Conservation (phyloP, 2,113 vertebrate genomes). For the Loxodonta africana region DNA sequence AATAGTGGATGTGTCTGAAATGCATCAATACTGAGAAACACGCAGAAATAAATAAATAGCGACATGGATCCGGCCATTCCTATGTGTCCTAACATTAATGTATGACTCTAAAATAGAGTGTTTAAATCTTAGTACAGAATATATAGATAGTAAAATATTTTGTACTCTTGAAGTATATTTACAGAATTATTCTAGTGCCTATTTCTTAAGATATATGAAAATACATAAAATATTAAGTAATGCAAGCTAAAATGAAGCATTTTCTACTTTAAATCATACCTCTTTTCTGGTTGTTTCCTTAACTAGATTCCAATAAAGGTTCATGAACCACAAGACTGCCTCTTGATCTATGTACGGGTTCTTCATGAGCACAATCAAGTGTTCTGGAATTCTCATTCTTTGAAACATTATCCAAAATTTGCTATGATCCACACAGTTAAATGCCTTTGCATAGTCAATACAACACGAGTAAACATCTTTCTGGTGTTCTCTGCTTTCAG, state of each 20-base stretch:
- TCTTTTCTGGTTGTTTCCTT: background rate
- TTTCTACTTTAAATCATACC: background rate
- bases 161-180: background rate
- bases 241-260: background rate
- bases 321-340: background rate
- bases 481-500: too few species aligned
- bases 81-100: background rate
- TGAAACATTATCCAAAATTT: too few species aligned
- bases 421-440: too few species aligned
- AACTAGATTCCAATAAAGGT: background rate
- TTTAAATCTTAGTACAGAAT: background rate
- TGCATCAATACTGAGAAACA: background rate
- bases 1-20: background rate
- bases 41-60: constrained; percentile 56
- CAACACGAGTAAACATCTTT: too few species aligned
- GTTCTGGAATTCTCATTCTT: too few species aligned
- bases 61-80: background rate
- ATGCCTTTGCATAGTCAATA: too few species aligned
- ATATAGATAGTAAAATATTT: background rate
- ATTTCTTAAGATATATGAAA: background rate
- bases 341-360: too few species aligned
- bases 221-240: background rate
- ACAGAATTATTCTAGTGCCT: background rate
- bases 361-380: too few species aligned
- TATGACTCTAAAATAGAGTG: background rate